phyloP scores from a whole-genome alignment of 1,140 invertebrate genomes.

The Coenobita brevimanus region DNA sequence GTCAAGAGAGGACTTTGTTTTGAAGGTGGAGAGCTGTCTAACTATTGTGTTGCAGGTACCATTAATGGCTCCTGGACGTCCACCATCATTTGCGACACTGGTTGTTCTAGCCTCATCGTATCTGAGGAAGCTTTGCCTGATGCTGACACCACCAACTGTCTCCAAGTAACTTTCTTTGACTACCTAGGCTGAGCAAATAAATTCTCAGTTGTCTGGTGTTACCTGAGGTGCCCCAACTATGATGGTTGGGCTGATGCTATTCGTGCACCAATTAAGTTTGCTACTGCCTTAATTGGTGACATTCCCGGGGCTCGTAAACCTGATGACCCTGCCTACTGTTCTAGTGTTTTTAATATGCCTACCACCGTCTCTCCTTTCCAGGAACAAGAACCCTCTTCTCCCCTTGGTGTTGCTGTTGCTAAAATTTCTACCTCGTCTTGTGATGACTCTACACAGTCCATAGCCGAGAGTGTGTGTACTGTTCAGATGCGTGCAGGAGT shows the following conservation, averaged over 20 bases:
- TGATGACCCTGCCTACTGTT: too few species aligned
- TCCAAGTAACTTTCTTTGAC: background rate
- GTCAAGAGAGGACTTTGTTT: too few species aligned
- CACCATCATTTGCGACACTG: conserved; percentile 17
- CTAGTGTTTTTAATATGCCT: too few species aligned
- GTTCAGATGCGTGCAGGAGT: too few species aligned
- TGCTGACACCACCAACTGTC: background rate
- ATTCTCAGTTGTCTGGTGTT: background rate
- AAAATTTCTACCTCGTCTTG: too few species aligned
- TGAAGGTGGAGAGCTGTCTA: too few species aligned
- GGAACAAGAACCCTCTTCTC: too few species aligned
- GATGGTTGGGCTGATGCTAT: conserved; percentile 8
- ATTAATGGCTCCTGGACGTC: conserved; percentile 14
- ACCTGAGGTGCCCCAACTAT: background rate
- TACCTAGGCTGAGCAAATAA: background rate
- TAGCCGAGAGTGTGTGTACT: too few species aligned
- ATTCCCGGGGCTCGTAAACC: background rate
- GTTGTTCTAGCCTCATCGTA: conserved; percentile 15
- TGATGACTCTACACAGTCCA: too few species aligned
- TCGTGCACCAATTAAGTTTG: conserved; percentile 6
- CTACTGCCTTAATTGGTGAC: background rate
- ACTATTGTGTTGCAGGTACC: too few species aligned
- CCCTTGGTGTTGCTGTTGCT: too few species aligned
- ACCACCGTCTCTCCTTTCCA: too few species aligned
- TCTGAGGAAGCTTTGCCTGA: conserved; percentile 26